Percentiles rank a stretch among this genome's conserved stretches.
These are phyloP conservation scores for Lagopus muta DNA, from an alignment of 2,113 vertebrate genomes.

Conservation along the genomic window DNA sequence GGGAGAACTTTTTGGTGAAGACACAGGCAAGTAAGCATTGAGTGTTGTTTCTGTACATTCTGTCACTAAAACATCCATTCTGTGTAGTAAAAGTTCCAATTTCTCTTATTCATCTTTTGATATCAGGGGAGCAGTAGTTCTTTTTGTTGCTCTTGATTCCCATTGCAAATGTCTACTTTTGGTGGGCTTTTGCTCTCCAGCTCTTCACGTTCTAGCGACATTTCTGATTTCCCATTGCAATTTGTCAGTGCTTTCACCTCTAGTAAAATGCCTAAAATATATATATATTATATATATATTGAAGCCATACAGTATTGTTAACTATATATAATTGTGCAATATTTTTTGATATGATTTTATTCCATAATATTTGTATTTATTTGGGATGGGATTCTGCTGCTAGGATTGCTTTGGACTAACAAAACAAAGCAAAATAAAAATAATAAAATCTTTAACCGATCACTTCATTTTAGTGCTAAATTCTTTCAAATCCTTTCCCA, in stretches of 20 bases:
- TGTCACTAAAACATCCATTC: neutral
- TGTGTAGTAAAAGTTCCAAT: neutral
- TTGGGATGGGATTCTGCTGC: neutral
- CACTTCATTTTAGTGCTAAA: neutral
- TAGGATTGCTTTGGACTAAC: neutral
- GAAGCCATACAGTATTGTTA: neutral
- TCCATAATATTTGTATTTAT: neutral
- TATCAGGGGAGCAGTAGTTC: rapidly evolving
- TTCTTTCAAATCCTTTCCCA: neutral
- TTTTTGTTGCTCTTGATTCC: neutral
- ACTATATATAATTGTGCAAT: neutral
- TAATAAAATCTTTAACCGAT: neutral
- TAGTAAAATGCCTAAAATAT: neutral
- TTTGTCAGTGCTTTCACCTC: neutral
- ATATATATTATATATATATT: neutral
- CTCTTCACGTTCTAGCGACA: neutral
- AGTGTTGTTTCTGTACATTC: neutral
- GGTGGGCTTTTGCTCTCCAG: neutral
- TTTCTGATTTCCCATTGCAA: neutral
- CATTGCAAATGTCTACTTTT: neutral
- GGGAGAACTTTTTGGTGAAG: neutral
- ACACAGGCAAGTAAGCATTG: rapidly evolving
- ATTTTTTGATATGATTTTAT: neutral
- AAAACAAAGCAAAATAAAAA: no score
- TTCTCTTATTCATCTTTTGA: neutral